Conservation (phyloP, 2,113 vertebrate species). For the Sinocyclocheilus anophthalmus region DNA sequence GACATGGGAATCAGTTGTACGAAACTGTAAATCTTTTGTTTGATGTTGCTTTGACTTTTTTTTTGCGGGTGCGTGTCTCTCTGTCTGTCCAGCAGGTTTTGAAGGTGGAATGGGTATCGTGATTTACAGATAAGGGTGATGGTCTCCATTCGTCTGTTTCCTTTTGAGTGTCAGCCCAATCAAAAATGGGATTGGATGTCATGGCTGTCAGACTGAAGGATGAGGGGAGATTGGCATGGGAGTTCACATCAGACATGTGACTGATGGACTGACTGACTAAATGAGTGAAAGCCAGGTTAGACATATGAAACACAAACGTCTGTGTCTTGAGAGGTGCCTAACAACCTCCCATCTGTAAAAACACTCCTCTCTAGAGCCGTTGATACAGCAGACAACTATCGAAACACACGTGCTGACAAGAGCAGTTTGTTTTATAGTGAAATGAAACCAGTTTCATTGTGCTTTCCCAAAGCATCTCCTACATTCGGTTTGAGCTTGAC, state of each 20-base stretch:
- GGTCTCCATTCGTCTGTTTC: conserved; percentile 43
- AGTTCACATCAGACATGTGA: conserved; percentile 41
- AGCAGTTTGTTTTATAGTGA: conserved; percentile 14
- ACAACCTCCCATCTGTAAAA: conserved; percentile 19
- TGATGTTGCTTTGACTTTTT: conserved; percentile 22
- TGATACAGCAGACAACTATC: background rate
- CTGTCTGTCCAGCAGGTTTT: conserved; percentile 31
- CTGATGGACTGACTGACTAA: conserved; percentile 45
- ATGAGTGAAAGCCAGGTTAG: conserved; percentile 40
- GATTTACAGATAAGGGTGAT: conserved; percentile 46
- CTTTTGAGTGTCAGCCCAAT: conserved; percentile 47
- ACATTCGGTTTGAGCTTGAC: conserved; percentile 48
- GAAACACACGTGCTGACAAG: background rate
- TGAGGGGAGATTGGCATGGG: conserved; percentile 48
- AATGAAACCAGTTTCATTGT: conserved; percentile 40
- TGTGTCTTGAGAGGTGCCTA: conserved; percentile 4
- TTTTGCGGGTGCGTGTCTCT: conserved; percentile 10
- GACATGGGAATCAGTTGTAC: background rate
- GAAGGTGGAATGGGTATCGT: conserved; percentile 19
- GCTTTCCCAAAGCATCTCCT: conserved; percentile 46
- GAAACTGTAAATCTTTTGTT: conserved; percentile 11
- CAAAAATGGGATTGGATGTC: conserved; percentile 49
- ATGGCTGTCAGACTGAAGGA: conserved; percentile 57
- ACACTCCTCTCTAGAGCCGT: conserved; percentile 15
- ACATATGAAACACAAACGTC: conserved; percentile 9